Conservation (phyloP, 2,113 vertebrate species). For the Tragelaphus buxtoni region DNA sequence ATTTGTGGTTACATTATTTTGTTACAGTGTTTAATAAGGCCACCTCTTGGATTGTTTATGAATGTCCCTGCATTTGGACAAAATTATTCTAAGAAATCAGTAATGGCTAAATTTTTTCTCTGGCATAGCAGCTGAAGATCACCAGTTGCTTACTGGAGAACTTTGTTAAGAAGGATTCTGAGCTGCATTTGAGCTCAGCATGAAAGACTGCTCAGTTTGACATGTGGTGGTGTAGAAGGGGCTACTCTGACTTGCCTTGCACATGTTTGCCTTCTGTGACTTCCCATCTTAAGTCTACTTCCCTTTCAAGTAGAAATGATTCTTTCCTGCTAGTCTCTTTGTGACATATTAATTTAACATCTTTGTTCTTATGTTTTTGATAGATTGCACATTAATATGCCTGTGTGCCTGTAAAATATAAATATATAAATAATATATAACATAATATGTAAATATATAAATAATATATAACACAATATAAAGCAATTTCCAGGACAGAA, state of each 20-base stretch:
- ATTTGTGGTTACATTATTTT: neutral
- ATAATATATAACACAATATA: neutral
- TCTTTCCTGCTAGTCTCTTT: neutral
- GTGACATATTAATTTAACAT: slow-evolving; percentile 9
- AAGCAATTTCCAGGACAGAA: slow-evolving; percentile 39
- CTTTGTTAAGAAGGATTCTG: neutral
- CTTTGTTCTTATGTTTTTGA: slow-evolving; percentile 19
- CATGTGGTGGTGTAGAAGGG: neutral
- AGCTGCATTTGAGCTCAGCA: neutral
- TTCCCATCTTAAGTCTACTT: neutral
- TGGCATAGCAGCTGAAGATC: neutral
- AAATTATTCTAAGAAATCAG: neutral
- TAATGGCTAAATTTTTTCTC: neutral
- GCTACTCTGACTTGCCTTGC: neutral
- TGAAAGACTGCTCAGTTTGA: neutral
- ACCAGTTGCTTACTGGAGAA: neutral
- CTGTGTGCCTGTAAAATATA: neutral
- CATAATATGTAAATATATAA: no score
- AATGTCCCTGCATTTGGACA: neutral
- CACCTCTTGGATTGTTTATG: neutral
- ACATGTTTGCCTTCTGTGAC: neutral
- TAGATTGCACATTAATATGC: neutral
- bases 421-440: no score
- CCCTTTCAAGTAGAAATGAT: neutral
- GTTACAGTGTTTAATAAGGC: neutral